Percentiles rank a stretch among this genome's conserved stretches.
Evolutionary conservation across 2,113 vertebrate genomes (phyloP).

Genomic region (Todiramphus saurophagus): DNA sequence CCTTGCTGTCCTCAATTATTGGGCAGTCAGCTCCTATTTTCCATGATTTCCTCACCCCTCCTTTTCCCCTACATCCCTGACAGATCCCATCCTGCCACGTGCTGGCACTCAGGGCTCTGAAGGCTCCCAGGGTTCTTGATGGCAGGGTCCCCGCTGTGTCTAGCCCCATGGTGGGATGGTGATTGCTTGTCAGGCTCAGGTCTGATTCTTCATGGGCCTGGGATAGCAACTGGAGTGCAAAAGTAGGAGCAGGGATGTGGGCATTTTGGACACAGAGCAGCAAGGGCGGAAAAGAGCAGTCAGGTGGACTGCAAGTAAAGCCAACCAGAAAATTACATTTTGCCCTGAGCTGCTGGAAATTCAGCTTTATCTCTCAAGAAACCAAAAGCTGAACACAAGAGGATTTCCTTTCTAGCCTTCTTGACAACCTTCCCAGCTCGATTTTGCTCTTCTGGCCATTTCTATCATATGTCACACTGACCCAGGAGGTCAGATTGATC

Average conservation of each 20-base stretch:
- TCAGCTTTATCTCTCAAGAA: constrained; percentile 5
- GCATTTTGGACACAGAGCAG: background rate
- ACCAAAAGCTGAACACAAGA: background rate
- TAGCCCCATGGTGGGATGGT: background rate
- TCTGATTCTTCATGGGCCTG: background rate
- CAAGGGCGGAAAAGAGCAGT: background rate
- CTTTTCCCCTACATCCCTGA: background rate
- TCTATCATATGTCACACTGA: background rate
- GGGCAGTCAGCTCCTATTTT: constrained; percentile 49
- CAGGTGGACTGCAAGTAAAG: background rate
- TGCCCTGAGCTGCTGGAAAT: constrained; percentile 9
- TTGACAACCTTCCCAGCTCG: background rate
- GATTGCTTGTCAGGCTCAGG: background rate
- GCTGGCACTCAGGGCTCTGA: too few relatives aligned
- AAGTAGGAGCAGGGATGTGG: background rate
- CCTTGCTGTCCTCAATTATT: constrained; percentile 43
- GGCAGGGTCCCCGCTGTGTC: background rate
- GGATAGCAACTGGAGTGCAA: background rate
- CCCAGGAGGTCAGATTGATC: background rate
- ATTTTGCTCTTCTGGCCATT: background rate
- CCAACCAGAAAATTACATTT: constrained; percentile 46
- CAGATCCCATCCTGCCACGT: background rate
- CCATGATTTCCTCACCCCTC: background rate
- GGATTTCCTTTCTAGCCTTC: background rate
- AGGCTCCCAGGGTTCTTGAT: accelerated